Percentiles rank a stretch among this genome's conserved stretches.
These are phyloP conservation scores for Prinia subflava DNA, from an alignment of 2,113 vertebrate genomes.

Conservation along the genomic window DNA sequence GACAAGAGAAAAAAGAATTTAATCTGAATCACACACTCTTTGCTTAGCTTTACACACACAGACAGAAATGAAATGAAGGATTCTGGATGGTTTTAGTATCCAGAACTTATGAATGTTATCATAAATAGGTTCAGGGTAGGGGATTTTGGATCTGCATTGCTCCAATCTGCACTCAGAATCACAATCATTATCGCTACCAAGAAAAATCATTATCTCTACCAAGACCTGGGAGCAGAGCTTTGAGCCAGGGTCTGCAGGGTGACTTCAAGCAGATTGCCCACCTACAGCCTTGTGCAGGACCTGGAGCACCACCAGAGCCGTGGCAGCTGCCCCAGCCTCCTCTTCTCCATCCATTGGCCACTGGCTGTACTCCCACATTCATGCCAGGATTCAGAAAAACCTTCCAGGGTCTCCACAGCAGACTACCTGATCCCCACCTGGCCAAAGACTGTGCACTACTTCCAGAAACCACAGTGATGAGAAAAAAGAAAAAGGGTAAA, in stretches of 20 bases:
- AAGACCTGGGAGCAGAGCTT: not conserved
- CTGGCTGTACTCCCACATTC: not conserved
- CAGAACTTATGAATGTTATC: not conserved
- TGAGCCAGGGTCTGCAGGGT: not conserved
- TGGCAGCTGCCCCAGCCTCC: not conserved
- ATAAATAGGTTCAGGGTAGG: not conserved
- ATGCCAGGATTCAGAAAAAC: not conserved
- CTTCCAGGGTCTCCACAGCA: not conserved
- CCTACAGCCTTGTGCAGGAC: not conserved
- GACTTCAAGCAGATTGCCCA: not conserved
- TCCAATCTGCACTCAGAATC: not conserved
- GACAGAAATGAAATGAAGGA: not conserved
- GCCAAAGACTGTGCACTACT: not conserved
- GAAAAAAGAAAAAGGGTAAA: not conserved
- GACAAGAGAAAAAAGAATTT: not conserved
- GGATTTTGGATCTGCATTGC: not conserved
- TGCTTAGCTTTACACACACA: not conserved
- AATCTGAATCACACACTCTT: not conserved
- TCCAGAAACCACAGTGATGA: not conserved
- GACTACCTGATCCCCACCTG: not conserved
- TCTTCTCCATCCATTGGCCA: fast-evolving
- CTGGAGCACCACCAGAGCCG: fast-evolving
- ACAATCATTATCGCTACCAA: not conserved
- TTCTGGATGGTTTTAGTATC: not conserved
- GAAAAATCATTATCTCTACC: not conserved